Base-by-base conservation (phyloP, 2,797 vertebrate species). In the Cichlasoma orientale region DNA sequence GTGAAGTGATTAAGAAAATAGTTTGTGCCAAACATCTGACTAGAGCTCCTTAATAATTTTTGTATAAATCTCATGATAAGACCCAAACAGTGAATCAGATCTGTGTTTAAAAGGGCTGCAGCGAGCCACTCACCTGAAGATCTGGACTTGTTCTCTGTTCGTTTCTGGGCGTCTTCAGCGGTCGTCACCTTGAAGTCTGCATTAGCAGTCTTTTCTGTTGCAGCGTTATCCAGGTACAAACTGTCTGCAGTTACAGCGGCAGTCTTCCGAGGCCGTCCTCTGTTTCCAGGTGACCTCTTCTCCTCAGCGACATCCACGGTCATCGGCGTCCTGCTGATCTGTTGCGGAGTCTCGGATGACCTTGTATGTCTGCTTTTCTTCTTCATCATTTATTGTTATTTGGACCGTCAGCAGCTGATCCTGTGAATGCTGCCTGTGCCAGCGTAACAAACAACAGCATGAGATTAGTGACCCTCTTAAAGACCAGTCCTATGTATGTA, bases 361-460 rank as follows among this genome's bases (percentile, higher is more conserved):
- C 91, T 95, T 0, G 91, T 91, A 25, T 93, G 93, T 66, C 95
- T 93, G 88, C 91, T 94, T 79, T 94, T 95, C 89, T 95, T 97
- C 95, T 96, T 96, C 92, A 93, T 93, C 11, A 9, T 79, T 75
- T 73, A 12, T 27, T 53, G n/a, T 77, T 18, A 18, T 2, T 14
- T 25, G 8, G 52, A 66, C 27, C 29, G 19, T 58, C 12, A 79
- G 83, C 71, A 79, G 63, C 50, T 56, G 75, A 74, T 69, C 21
- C 11, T 1, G n/a, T 38, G 11, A 63, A 63, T 55, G 75, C 52
- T 56, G 66, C 59, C 58, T 52, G 38, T 4, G 33, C 7, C 72
- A 13, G 36, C 76, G 41, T 8, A 47, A 54, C 23, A 68, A 68
- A 29, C 44, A 50, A 68, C 47, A 68, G 3, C 50, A 9, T 10